Conservation (phyloP, 2,797 vertebrate species). For the Darevskia nairensis region DNA sequence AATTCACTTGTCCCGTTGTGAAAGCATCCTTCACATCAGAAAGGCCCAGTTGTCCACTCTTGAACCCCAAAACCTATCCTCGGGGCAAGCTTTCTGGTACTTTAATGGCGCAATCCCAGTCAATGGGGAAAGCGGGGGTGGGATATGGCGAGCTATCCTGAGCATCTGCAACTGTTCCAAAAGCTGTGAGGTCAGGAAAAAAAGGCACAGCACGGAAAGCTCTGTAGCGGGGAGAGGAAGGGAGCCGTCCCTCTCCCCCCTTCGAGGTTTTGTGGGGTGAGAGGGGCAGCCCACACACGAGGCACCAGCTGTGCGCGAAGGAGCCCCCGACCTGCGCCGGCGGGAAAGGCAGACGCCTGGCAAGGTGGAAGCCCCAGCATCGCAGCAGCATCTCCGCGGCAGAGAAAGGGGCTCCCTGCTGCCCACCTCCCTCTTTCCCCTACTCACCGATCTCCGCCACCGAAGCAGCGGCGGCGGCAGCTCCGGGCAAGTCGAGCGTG, state of each 20-base stretch:
- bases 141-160: not conserved
- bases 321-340: not conserved
- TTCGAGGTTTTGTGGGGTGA: not conserved
- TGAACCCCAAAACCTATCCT: not conserved
- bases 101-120: not conserved
- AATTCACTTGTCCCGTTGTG: no score
- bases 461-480: conserved; percentile 27
- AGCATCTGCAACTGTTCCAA: not conserved
- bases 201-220: not conserved
- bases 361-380: not conserved
- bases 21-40: not conserved
- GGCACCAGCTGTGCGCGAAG: not conserved
- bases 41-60: no score
- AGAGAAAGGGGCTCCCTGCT: no score
- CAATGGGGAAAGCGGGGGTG: not conserved
- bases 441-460: conserved; percentile 64
- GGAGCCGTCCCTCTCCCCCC: not conserved
- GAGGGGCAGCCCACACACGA: no score
- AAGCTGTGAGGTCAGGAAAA: no score
- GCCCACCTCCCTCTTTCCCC: no score
- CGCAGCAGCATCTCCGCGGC: not conserved
- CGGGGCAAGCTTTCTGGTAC: not conserved
- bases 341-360: not conserved
- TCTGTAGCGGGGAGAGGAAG: no score
- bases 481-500: conserved; percentile 69